Evolutionary conservation across 2,113 vertebrate species (phyloP), one percentile per base, ranked within the genome.

Genomic region (Mugil cephalus): DNA sequence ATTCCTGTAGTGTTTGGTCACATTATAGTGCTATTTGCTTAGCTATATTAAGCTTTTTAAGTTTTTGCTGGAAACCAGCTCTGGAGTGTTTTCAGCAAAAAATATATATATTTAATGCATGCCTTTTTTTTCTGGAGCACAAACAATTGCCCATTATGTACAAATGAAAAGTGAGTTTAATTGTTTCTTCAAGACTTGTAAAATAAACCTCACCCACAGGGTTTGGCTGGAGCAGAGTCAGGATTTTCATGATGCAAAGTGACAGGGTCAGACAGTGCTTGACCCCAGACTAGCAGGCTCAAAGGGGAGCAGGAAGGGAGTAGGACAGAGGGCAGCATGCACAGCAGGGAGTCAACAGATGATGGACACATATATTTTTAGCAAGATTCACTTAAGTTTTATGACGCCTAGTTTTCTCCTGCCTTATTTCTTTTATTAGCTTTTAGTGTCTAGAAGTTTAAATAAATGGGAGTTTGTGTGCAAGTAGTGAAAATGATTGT

Each of bases 231-330:
- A 60, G 52, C 21, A 38, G 35, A 62, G 11, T 60, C 39, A 12
- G 67, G 34, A 48, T 17, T 67, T 71, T 58, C 21, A 34, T 74
- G 30, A 82, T 83, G 77, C 76, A 65, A 80, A 50, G 71, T 78
- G 84, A 76, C 52, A 61, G 60, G 56, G 77, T 81, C 80, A 89
- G 76, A 77, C 55, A 43, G 54, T 35, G 58, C 42, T 69, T 87
- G 80, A 90, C 74, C 87, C 45, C 69, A 88, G 79, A 74, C 79
- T 89, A 74, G 80, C 83, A 91, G 90, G 90, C 87, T 93, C 90
- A 92, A 92, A 90, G 91, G 87, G 90, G 21, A 83, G 69, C 73
- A 73, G 58, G 40, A 83, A 45, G 58, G 51, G 38, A 70, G 48
- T 2, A 48, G 66, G 46, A 54, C 50, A 69, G 48, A 74, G 40